These are phyloP conservation scores for Lithophane ornitopus DNA, from an alignment of 2,888 invertebrate species.

Conservation along the genomic window DNA sequence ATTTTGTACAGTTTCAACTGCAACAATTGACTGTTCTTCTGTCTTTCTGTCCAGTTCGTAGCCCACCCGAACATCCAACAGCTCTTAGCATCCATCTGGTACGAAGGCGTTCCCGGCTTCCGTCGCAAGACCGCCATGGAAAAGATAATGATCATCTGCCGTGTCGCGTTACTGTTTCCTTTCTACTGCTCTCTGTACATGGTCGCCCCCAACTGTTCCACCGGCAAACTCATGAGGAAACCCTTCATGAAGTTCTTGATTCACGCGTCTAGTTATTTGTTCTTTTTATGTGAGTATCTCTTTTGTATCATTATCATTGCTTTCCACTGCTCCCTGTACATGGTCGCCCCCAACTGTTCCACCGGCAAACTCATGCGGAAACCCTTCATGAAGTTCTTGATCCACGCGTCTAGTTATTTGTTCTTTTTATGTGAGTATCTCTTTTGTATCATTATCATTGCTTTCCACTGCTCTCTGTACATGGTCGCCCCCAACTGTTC, in stretches of 20 bases:
- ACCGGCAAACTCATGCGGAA: conserved; percentile 71
- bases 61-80: conserved; percentile 99
- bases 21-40: neutral
- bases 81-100: conserved; percentile 97
- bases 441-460: neutral
- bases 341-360: conserved; percentile 66
- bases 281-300: conserved; percentile 89
- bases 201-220: conserved; percentile 94
- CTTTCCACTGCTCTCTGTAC: neutral
- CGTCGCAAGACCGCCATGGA: conserved; percentile 94
- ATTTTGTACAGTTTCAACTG: neutral
- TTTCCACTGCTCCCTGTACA: neutral
- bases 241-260: conserved; percentile 99
- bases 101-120: conserved; percentile 98
- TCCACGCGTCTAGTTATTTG: conserved; percentile 97
- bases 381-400: conserved; percentile 99
- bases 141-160: conserved; percentile 93
- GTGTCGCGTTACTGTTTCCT: conserved; percentile 96
- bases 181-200: conserved; percentile 96
- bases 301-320: neutral
- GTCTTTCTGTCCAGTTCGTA: conserved; percentile 92
- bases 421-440: conserved; percentile 88
- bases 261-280: conserved; percentile 98
- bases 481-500: conserved; percentile 88
- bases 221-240: conserved; percentile 96